Conservation (phyloP, 2,888 invertebrate species). For the Barypeithes pellucidus region DNA sequence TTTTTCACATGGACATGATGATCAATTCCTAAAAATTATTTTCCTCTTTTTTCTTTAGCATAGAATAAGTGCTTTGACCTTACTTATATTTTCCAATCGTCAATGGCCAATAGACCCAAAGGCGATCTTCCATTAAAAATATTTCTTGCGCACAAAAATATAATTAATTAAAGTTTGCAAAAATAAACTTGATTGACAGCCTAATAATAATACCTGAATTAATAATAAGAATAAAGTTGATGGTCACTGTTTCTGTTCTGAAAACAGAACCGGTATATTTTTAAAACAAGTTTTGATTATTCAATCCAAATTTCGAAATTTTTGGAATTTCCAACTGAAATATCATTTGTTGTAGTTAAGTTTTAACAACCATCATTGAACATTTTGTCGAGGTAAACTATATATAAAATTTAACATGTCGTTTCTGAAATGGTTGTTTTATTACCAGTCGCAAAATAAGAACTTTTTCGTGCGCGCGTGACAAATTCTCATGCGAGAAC, state of each 20-base stretch:
- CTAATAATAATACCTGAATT: not conserved
- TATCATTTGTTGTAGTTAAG: too few species aligned
- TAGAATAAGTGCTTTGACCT: not conserved
- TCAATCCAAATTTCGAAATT: not conserved
- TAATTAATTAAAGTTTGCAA: conserved; percentile 18
- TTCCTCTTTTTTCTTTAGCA: too few species aligned
- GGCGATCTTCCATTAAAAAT: conserved; percentile 14
- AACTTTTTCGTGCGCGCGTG: too few species aligned
- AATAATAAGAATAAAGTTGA: not conserved
- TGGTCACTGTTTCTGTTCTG: not conserved
- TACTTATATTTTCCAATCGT: not conserved
- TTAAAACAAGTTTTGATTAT: not conserved
- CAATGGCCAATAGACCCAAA: conserved; percentile 8
- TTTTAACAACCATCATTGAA: too few species aligned
- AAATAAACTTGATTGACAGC: not conserved
- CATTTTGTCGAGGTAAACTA: too few species aligned
- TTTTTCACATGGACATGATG: too few species aligned
- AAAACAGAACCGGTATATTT: not conserved
- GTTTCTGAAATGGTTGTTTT: too few species aligned
- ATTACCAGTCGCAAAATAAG: too few species aligned
- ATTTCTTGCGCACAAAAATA: not conserved
- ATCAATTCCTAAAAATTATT: too few species aligned
- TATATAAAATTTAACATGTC: too few species aligned
- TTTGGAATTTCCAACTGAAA: conserved; percentile 1
- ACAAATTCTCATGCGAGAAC: too few species aligned